phyloP scores from a whole-genome alignment of 2,888 invertebrate species.

The Cheilosia grossa region DNA sequence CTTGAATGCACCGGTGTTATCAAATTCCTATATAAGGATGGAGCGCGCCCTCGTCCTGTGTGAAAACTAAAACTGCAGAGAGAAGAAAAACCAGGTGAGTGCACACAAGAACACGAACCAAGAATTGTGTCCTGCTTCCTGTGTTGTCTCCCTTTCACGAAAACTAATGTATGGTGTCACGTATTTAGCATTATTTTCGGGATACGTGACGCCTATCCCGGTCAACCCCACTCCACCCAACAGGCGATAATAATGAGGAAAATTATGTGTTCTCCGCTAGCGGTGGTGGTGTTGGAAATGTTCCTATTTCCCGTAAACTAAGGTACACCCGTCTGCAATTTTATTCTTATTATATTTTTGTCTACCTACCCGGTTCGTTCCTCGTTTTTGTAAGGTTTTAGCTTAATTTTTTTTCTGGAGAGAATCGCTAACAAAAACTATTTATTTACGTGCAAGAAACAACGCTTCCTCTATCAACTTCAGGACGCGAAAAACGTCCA shows the following conservation, averaged over 20 bases:
- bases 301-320: constrained; percentile 46
- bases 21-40: constrained; percentile 39
- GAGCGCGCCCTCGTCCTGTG: background rate
- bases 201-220: constrained; percentile 57
- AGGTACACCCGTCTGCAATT: constrained; percentile 3
- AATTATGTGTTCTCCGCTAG: constrained; percentile 47
- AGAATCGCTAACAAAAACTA: constrained; percentile 29
- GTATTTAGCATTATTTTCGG: constrained; percentile 73
- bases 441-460: constrained; percentile 55
- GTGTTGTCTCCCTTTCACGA: constrained; percentile 30
- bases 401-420: constrained; percentile 3
- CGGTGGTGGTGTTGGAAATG: constrained; percentile 27
- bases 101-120: constrained; percentile 52
- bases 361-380: background rate
- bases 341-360: constrained; percentile 4
- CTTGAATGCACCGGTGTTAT: constrained; percentile 59
- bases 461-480: constrained; percentile 33
- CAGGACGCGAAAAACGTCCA: background rate
- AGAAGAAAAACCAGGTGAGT: constrained; percentile 51
- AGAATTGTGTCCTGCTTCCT: constrained; percentile 56
- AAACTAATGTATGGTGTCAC: constrained; percentile 69
- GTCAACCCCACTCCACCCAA: constrained; percentile 30
- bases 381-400: constrained; percentile 20
- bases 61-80: constrained; percentile 5
- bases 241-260: constrained; percentile 67